Percentiles rank a stretch among this genome's conserved stretches.
These are phyloP conservation scores for Cyanoderma ruficeps DNA, from an alignment of 2,113 vertebrate genomes.

Conservation along the genomic window DNA sequence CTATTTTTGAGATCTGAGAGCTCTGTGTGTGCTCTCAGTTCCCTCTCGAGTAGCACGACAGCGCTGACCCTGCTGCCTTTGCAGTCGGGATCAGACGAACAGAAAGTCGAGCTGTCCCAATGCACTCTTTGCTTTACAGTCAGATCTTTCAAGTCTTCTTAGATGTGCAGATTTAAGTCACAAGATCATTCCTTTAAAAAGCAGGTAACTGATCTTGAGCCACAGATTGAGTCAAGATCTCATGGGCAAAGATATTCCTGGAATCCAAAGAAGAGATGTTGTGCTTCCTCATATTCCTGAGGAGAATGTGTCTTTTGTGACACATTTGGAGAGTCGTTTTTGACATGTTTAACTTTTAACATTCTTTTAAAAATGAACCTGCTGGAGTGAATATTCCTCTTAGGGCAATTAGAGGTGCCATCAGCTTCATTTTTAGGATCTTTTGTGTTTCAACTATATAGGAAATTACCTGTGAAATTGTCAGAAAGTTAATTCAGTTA, in stretches of 20 bases:
- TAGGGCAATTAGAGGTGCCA: neutral
- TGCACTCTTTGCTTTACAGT: conserved; percentile 9
- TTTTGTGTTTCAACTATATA: neutral
- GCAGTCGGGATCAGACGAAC: neutral
- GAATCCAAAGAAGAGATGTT: neutral
- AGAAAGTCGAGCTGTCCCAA: neutral
- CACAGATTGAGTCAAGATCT: neutral
- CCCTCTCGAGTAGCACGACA: neutral
- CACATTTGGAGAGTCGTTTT: conserved; percentile 5
- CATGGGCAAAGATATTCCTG: conserved; percentile 18
- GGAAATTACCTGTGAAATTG: conserved; percentile 17
- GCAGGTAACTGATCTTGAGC: conserved; percentile 17
- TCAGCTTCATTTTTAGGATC: neutral
- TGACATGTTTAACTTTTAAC: neutral
- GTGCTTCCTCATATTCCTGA: neutral
- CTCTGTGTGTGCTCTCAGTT: neutral
- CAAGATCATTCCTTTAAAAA: conserved; percentile 6
- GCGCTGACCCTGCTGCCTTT: conserved; percentile 21
- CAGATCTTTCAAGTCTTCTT: neutral
- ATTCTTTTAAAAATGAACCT: neutral
- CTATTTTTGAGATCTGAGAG: conserved; percentile 26
- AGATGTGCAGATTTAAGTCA: conserved; percentile 46
- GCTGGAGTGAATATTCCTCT: neutral
- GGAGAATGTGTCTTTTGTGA: neutral
- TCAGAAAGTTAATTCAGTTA: neutral